Base-by-base conservation (phyloP, 1,140 invertebrate species). In the Subanguina moxae region DNA sequence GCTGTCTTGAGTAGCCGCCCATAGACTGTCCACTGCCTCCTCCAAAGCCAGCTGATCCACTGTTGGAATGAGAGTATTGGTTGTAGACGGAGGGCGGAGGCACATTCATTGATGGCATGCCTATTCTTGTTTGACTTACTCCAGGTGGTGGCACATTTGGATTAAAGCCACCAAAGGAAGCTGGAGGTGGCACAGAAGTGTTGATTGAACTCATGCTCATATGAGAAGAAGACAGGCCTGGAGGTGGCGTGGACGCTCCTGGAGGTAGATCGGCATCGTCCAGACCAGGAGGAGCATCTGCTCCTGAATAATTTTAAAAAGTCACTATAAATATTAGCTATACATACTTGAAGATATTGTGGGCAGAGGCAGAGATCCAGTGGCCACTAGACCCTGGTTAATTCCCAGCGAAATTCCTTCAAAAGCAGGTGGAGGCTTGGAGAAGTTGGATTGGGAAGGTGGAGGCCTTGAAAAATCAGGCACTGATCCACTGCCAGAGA, bases 111-210 rank as follows among this genome's bases (percentile, higher is more conserved):
- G 21, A 25, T 61, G 21, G 71, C 7, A 64, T 62, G 11, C 64
- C 1, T n/a, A 62, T 52, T 17, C 43, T 30, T 1, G 46, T 23
- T 13, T 59, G 75, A 23, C 62, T 57, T 19, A 42, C 72, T 19
- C 63, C 67, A 15, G 75, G 75, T 27, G 75, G 75, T 21, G 75
- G 75, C 3, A 78, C 32, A 28, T 61, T 61, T n/a, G 76, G 76
- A 68, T 76, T 76, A 59, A 76, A 78, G 3, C 57, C 57, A 43
- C 57, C 69, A 5, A 52, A 23, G 13, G 57, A 21, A 13, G 42
- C 68, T 17, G 72, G 72, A 19, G 72, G 72, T 0, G 72, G 72
- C 21, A 74, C 27, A 13, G 57, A 66, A 25, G 58, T 74, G 46
- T 74, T 62, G 25, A 74, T 28, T 5, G 59, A 8, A 8, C 68